A percentile compares a stretch with the other conserved stretches of the same genome.
These are phyloP conservation scores for Cephus spinipes DNA, from an alignment of 2,888 invertebrate genomes.

Conservation along the genomic window DNA sequence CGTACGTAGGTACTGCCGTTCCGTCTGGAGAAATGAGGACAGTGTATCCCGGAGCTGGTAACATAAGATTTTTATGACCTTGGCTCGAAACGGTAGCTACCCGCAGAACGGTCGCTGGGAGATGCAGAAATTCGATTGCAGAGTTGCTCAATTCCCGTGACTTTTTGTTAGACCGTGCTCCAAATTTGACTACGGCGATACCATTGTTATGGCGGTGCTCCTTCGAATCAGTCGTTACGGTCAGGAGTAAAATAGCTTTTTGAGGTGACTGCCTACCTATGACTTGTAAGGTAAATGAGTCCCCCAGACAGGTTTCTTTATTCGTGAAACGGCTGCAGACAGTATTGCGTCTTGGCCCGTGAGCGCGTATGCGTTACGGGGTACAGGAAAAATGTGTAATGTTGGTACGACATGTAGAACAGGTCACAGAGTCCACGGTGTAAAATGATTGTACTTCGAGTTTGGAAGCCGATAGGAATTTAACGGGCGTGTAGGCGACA, in stretches of 20 bases:
- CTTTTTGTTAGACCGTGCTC: not conserved
- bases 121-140: not conserved
- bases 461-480: slow-evolving; percentile 41
- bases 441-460: not conserved
- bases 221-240: too few relatives aligned
- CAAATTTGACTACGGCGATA: too few relatives aligned
- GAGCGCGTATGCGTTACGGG: not conserved
- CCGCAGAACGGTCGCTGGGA: not conserved
- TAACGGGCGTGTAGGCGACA: slow-evolving; percentile 56
- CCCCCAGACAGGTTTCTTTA: not conserved
- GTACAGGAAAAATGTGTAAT: not conserved
- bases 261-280: not conserved
- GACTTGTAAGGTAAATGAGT: not conserved
- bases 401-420: not conserved
- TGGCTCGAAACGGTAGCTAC: not conserved
- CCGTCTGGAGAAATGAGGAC: not conserved
- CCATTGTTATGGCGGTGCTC: too few relatives aligned
- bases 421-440: not conserved
- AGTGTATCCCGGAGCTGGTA: not conserved
- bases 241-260: too few relatives aligned
- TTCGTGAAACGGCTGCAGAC: not conserved
- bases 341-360: not conserved
- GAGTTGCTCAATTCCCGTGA: not conserved
- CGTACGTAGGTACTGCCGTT: not conserved
- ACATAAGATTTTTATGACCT: not conserved